Evolutionary conservation across 2,113 vertebrate species (phyloP), one percentile per base, ranked within the genome.

Genomic region (Tragelaphus imberbis): DNA sequence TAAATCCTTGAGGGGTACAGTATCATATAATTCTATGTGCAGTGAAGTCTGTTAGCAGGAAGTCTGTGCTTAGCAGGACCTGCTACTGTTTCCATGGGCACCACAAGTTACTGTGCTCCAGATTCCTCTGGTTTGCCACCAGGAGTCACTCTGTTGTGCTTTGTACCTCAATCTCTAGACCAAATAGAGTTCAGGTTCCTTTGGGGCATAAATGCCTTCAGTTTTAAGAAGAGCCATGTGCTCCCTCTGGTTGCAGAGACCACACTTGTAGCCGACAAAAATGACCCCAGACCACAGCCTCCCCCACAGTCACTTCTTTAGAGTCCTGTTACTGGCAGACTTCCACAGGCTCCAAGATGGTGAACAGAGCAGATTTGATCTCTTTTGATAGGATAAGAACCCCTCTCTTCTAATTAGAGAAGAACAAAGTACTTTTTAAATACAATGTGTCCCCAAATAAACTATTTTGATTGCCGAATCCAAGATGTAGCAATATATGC

Each of bases 1-100:
- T 98, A 99, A 96, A 99, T 98, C 68, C 99, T 99, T 25, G 99
- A 99, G 30, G 99, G 99, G 90, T 99, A 99, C 98, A 99, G 99
- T 99, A 99, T 99, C 99, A 17, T 56, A n/a, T 7, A 15, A 55
- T 79, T 90, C 17, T 44, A 7, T 82, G 55, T 33, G 33, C 30
- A 79, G 2, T 30, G 68, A n/a, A 55, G 55, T 65, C 53, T 40
- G 68, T 71, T 71, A 13, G 19, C n/a, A 36, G 47, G 53, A 94
- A 49, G 33, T 12, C 5, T 6, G 11, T 80, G 75, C 21, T 2
- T 19, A n/a, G 51, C 51, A 68, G 2, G 36, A 80, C 21, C 40
- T 12, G 28, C 28, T 19, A 28, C 44, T 88, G 11, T 93, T 68
- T 65, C 58, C 77, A 61, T 4, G 17, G 17, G 13, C 19, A 59